These are phyloP conservation scores for Temnothorax rugatulus DNA, from an alignment of 2,888 invertebrate genomes.

Conservation along the genomic window DNA sequence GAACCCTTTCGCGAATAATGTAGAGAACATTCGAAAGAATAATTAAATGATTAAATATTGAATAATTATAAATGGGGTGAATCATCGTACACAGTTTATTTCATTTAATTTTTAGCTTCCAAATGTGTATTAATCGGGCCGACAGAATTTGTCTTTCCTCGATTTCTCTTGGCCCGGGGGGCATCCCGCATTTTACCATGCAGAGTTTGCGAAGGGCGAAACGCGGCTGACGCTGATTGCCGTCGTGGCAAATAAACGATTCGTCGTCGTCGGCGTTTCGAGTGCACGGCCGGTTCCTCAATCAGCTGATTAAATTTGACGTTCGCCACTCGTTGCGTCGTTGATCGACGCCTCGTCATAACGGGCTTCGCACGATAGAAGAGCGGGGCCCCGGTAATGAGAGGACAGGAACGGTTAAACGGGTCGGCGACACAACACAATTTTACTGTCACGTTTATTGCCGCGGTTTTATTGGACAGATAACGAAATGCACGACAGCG, in stretches of 20 bases:
- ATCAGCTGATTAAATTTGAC: constrained; percentile 47
- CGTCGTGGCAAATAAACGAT: constrained; percentile 15
- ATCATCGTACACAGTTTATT: neutral
- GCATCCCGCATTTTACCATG: neutral
- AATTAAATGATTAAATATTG: neutral
- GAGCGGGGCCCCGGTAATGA: constrained; percentile 44
- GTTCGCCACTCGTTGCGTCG: constrained; percentile 50
- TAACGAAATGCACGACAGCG: constrained; percentile 44
- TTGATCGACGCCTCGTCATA: constrained; percentile 45
- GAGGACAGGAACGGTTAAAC: constrained; percentile 43
- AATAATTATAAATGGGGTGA: neutral
- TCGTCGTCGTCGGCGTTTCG: constrained; percentile 25
- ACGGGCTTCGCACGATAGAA: constrained; percentile 69
- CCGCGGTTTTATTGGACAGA: constrained; percentile 56
- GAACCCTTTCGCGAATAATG: neutral
- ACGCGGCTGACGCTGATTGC: neutral
- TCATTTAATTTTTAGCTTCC: neutral
- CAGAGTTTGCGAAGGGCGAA: neutral
- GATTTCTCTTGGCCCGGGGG: neutral
- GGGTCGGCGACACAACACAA: constrained; percentile 40
- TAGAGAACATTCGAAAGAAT: neutral
- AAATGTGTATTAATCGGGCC: neutral
- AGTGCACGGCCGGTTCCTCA: constrained; percentile 10
- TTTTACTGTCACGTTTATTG: constrained; percentile 63
- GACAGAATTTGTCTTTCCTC: neutral